Evolutionary conservation across 2,113 vertebrate species (phyloP), one percentile per base, ranked within the genome.

Genomic region (Thamnophis sirtalis): DNA sequence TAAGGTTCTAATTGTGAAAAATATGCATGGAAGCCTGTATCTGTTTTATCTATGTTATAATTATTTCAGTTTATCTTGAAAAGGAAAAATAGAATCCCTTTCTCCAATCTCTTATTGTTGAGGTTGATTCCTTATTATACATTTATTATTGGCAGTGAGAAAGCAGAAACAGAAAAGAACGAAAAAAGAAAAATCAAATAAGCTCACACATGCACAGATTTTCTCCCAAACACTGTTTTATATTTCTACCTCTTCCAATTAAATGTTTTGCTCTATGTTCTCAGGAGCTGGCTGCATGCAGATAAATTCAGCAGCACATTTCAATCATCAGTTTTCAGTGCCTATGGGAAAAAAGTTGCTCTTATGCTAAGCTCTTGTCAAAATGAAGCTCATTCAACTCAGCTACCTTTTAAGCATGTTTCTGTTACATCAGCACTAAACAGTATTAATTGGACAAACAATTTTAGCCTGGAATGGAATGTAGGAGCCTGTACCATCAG

Each of bases 401-500:
- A 95, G 95, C 93, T 93, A 89, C 96, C 94, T 96, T 54, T 92
- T 95, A 95, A 91, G 94, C 86, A 93, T 6, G 49, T 91, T 96
- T 96, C 93, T 22, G 86, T 60, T 93, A 95, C 94, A 95, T 96
- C 94, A 95, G 89, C 93, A 92, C 91, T 95, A 96, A 96, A 95
- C 95, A 95, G 96, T 96, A 96, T 94, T 96, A 96, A 94, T 96
- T 97, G 96, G 96, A 94, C 94, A 93, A 96, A 96, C 92, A 94
- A 96, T 96, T 97, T 97, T 97, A 97, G 96, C 93, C 94, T 94
- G 96, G 96, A 96, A 95, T 94, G 96, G 95, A 89, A 95, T 96
- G 94, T 93, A 95, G 94, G 95, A 88, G 94, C 96, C 94, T 96
- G 91, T 96, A 96, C 96, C 96, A 97, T 96, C 95, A 96, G 95